Evolutionary conservation across 1,140 invertebrate species (phyloP), one percentile per base, ranked within the genome.

Genomic region (Thaumetopoea pityocampa): DNA sequence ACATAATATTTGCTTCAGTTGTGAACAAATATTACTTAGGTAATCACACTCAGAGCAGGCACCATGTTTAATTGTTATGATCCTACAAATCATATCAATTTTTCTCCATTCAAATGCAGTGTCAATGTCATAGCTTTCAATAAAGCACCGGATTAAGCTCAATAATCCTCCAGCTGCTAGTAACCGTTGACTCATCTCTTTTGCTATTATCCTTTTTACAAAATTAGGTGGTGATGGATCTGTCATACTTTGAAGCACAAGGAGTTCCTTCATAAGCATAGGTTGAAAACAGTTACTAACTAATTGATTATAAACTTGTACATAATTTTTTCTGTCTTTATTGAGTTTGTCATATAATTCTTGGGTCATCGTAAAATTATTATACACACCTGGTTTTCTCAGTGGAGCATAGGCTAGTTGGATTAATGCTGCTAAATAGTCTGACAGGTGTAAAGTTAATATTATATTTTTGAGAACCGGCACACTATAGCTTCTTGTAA

Each of bases 371-470:
- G 58, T 58, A 60, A 83, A 88, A 23, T 78, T 68, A 5, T 37
- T 28, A 41, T 82, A 84, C 9, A 41, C 30, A 2, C 67, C 64
- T 28, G 90, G 91, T 73, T 89, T 90, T 32, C 83, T 88, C 12
- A 92, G 57, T 36, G 90, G 90, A 11, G 88, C 90, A 85, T 89
- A 88, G 14, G 88, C 85, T 35, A 94, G 73, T 74, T 93, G 92
- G 52, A 92, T 87, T n/a, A 94, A 67, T 4, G 88, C 87, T 49
- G 88, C 88, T 24, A 95, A 69, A 44, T 93, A 86, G 37, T 79
- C 79, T 49, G 74, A 77, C 7, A 88, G 63, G 62, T 77, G 80
- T 28, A 86, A 67, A 10, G 83, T 76, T 24, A 87, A 49, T 4
- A 88, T 77, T 8, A 87, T 77, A 42, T 62, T 77, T 53, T 83